Base-by-base conservation (phyloP, 2,888 invertebrate species). In the Brachypalpus laphriformis region DNA sequence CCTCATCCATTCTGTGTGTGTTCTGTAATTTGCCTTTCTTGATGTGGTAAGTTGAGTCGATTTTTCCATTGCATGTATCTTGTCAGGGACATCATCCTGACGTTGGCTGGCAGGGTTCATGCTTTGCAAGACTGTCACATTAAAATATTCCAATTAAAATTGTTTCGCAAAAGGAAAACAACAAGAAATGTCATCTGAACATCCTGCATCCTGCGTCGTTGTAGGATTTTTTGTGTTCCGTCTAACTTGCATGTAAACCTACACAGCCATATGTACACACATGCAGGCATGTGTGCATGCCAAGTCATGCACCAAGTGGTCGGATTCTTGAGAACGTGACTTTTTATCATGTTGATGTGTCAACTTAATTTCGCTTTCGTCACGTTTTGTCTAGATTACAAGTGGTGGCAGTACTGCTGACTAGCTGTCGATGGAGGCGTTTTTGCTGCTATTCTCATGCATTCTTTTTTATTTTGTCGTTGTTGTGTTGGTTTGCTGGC, bases 291-390 rank as follows among this genome's bases (percentile, higher is more conserved):
- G 56, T 68, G 22, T 77, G 59, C 49, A 82, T 82, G 82, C 82
- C 71, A 77, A 82, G 82, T 82, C 82, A 75, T 85, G 76, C 76
- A 71, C 81, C 81, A 75, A 71, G 85, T 75, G 85, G 75, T 71
- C 51, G 85, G 85, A 81, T 85, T 76, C 85, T 85, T 85, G 59
- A 40, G 76, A 85, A 85, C 85, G 85, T 85, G 85, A 85, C 85
- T 85, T 85, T 85, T 85, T 76, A 85, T 81, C 80, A 76, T 85
- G 85, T 85, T 85, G 85, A 80, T 85, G 81, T 85, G 85, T 81
- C 85, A 85, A 85, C 85, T 85, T 81, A 85, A 85, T 85, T 85
- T 85, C 85, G 85, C 81, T 85, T 85, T 81, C 81, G 85, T 85
- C 85, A 85, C 85, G 85, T 85, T 85, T 81, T 76, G 85, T 81